phyloP scores from a whole-genome alignment of 1,140 invertebrate genomes.

The Periplaneta americana region DNA sequence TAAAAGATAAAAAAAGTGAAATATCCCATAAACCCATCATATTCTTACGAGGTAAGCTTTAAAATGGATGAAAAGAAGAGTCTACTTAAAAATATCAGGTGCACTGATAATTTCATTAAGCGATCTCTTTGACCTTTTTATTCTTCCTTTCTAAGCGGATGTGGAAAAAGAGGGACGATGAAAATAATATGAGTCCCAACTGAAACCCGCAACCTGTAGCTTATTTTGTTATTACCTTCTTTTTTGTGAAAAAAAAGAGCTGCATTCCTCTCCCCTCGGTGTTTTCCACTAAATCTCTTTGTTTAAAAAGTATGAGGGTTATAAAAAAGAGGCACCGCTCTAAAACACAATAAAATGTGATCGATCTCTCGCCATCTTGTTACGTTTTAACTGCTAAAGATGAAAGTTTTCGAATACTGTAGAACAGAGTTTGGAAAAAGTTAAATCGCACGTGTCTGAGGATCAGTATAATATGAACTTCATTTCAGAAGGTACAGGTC shows the following conservation, averaged over 20 bases:
- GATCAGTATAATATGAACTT: too few species aligned
- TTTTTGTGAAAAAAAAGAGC: background rate
- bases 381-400: background rate
- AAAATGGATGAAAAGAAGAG: background rate
- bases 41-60: background rate
- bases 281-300: slow-evolving; percentile 7
- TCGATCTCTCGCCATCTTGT: background rate
- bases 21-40: background rate
- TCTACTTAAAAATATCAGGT: slow-evolving; percentile 3
- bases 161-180: background rate
- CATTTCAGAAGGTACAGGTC: too few species aligned
- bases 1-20: background rate
- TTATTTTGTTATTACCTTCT: slow-evolving; percentile 4
- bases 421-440: background rate
- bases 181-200: background rate
- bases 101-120: slow-evolving; percentile 4
- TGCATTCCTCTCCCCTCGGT: background rate
- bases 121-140: background rate
- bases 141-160: background rate
- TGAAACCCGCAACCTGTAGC: slow-evolving; percentile 2
- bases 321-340: background rate
- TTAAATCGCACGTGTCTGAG: too few species aligned
- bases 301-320: background rate
- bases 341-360: slow-evolving; percentile 5
- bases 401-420: background rate